phyloP scores from a whole-genome alignment of 2,797 vertebrate species.

The Ctenosaura bakeri region DNA sequence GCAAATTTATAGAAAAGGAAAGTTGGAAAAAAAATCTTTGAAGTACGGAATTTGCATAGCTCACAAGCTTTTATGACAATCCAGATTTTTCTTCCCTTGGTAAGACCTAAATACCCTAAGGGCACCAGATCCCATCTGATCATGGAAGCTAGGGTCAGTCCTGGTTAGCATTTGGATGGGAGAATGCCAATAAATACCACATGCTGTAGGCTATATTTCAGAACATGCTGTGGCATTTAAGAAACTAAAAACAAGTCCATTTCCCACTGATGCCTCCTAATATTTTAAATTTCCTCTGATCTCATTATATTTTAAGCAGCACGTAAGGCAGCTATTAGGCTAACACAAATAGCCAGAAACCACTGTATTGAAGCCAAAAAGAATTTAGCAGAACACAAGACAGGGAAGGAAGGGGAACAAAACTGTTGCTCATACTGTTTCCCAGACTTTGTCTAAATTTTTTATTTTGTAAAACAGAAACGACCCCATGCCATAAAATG shows the following conservation, averaged over 20 bases:
- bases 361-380: background rate
- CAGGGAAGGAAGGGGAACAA: background rate
- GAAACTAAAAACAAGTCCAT: conserved; percentile 28
- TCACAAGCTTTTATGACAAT: background rate
- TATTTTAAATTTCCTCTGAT: background rate
- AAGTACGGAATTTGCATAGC: background rate
- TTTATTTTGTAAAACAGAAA: background rate
- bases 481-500: background rate
- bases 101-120: no score
- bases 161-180: no score
- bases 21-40: background rate
- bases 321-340: background rate
- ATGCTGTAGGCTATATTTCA: background rate
- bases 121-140: no score
- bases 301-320: conserved; percentile 4
- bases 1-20: background rate
- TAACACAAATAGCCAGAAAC: conserved; percentile 14
- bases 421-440: conserved; percentile 3
- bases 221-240: background rate
- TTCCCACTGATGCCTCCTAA: conserved; percentile 5
- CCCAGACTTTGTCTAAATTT: background rate
- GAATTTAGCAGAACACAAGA: background rate
- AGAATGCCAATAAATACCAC: no score
- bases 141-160: no score
- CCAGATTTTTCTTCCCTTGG: background rate